Evolutionary conservation across 2,888 invertebrate genomes (phyloP).

Genomic region (Limenitis camilla): DNA sequence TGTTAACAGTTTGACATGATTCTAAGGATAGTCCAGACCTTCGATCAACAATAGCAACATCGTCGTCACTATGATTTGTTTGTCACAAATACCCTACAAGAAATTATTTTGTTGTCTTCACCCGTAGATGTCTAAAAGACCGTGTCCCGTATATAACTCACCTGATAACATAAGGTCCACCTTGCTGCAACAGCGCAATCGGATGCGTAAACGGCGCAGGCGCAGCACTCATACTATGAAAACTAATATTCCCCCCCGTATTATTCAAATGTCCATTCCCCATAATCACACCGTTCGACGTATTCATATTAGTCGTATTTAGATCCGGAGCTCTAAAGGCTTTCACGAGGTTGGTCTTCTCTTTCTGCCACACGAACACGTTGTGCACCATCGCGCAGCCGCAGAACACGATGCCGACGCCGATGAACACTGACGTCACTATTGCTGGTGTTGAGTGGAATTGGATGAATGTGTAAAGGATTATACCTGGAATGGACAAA

Average conservation of each 20-base stretch:
- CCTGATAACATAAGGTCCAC: slow-evolving; percentile 75
- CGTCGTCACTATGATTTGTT: too few species aligned
- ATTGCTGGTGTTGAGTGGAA: slow-evolving; percentile 94
- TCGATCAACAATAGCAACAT: too few species aligned
- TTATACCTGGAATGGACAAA: slow-evolving; percentile 81
- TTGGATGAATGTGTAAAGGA: slow-evolving; percentile 93
- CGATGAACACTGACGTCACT: slow-evolving; percentile 90
- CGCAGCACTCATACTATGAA: slow-evolving; percentile 49
- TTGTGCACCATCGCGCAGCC: slow-evolving; percentile 96
- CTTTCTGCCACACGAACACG: slow-evolving; percentile 94
- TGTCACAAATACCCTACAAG: too few species aligned
- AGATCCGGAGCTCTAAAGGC: slow-evolving; percentile 63
- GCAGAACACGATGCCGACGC: slow-evolving; percentile 92
- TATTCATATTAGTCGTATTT: slow-evolving; percentile 46
- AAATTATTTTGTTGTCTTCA: too few species aligned
- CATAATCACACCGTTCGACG: slow-evolving; percentile 57
- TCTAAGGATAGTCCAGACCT: too few species aligned
- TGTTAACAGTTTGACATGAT: too few species aligned
- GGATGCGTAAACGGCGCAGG: slow-evolving; percentile 58
- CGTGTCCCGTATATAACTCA: too few species aligned
- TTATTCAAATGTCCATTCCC: slow-evolving; percentile 62
- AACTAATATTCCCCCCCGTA: slow-evolving; percentile 57
- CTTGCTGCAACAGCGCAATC: slow-evolving; percentile 64
- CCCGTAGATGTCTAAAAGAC: too few species aligned
- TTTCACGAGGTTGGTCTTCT: slow-evolving; percentile 88